phyloP scores from a whole-genome alignment of 1,140 invertebrate genomes.

The Drosophila mayri region DNA sequence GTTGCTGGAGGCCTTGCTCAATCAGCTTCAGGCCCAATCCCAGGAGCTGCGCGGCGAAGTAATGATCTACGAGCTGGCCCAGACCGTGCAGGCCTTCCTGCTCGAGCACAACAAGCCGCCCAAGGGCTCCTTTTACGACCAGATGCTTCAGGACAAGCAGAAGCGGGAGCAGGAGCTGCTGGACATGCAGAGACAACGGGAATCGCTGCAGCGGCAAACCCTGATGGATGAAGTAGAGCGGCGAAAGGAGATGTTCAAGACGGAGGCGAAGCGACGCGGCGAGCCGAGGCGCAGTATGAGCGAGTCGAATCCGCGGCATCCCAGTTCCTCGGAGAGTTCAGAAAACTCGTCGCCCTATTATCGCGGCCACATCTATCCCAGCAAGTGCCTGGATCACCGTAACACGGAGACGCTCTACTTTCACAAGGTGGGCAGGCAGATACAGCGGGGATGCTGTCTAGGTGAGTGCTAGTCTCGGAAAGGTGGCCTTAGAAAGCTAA shows the following conservation, averaged over 20 bases:
- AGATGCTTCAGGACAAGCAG: slow-evolving; percentile 90
- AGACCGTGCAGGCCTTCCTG: slow-evolving; percentile 89
- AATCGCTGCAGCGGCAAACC: slow-evolving; percentile 78
- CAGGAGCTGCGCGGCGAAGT: slow-evolving; percentile 89
- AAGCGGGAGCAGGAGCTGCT: slow-evolving; percentile 87
- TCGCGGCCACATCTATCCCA: slow-evolving; percentile 68
- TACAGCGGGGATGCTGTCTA: slow-evolving; percentile 75
- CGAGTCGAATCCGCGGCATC: slow-evolving; percentile 73
- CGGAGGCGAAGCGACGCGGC: slow-evolving; percentile 70
- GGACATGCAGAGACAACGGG: slow-evolving; percentile 87
- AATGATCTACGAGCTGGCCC: slow-evolving; percentile 91
- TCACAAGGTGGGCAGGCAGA: slow-evolving; percentile 76
- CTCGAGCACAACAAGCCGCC: slow-evolving; percentile 90
- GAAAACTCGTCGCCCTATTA: slow-evolving; percentile 78
- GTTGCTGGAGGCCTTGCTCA: slow-evolving; percentile 86
- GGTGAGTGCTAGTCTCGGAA: slow-evolving; percentile 38
- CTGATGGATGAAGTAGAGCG: slow-evolving; percentile 81
- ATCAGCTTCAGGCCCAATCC: slow-evolving; percentile 87
- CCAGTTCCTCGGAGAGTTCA: slow-evolving; percentile 79
- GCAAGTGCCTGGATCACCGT: slow-evolving; percentile 75
- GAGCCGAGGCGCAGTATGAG: slow-evolving; percentile 80
- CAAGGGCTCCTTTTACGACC: slow-evolving; percentile 92
- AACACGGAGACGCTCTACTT: slow-evolving; percentile 79
- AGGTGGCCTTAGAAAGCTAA: not conserved
- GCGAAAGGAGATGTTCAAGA: slow-evolving; percentile 82